Percentiles rank a stretch among this genome's conserved stretches.
These are phyloP conservation scores for Meloidogyne hapla DNA, from an alignment of 1,140 invertebrate genomes.

Conservation along the genomic window DNA sequence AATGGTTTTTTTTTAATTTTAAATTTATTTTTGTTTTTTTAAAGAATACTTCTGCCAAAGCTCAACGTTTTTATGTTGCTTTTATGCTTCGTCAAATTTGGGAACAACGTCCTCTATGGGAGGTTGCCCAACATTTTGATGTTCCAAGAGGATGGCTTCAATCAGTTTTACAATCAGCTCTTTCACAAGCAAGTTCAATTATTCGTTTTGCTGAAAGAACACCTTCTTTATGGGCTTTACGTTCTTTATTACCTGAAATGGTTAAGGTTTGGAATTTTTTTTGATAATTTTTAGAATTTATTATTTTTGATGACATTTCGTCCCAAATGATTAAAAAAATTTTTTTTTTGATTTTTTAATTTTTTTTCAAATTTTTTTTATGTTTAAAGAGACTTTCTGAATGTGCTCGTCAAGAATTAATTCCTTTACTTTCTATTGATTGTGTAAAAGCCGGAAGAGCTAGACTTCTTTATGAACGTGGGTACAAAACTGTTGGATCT, in stretches of 20 bases:
- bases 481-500: constrained; percentile 35
- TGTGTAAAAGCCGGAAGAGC: constrained; percentile 38
- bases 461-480: constrained; percentile 33
- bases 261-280: constrained; percentile 18
- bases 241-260: constrained; percentile 37
- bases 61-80: constrained; percentile 35
- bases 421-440: constrained; percentile 38
- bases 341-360: not conserved
- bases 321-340: too few species aligned
- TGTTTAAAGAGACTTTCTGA: constrained; percentile 16
- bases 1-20: not conserved
- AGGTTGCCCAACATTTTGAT: constrained; percentile 36
- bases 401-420: constrained; percentile 31
- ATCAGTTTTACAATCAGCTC: constrained; percentile 26
- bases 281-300: not conserved
- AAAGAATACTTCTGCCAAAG: constrained; percentile 24
- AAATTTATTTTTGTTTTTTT: not conserved
- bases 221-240: constrained; percentile 35
- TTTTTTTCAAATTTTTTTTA: too few species aligned
- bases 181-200: constrained; percentile 34
- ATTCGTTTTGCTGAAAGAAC: constrained; percentile 43
- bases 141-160: constrained; percentile 45
- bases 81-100: constrained; percentile 43
- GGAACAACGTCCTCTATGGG: constrained; percentile 31
- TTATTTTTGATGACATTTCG: too few species aligned